These are phyloP conservation scores for Huso huso DNA, from an alignment of 2,797 vertebrate species.

Conservation along the genomic window DNA sequence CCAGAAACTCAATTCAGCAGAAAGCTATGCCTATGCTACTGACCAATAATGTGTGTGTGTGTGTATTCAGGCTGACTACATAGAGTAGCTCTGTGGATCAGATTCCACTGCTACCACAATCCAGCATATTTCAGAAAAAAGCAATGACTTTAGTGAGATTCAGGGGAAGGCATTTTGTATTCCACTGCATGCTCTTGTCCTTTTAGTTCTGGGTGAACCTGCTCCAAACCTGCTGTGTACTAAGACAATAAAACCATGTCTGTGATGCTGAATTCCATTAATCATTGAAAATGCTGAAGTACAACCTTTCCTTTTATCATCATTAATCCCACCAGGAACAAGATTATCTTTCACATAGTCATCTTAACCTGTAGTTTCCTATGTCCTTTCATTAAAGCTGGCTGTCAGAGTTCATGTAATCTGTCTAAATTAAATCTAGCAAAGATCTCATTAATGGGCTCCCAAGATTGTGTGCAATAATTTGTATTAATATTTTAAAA, in stretches of 20 bases:
- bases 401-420: conserved; percentile 44
- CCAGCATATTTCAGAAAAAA: too few relatives aligned
- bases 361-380: conserved; percentile 30
- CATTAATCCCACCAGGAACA: conserved; percentile 29
- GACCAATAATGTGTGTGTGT: too few relatives aligned
- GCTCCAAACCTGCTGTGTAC: background rate
- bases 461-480: conserved; percentile 59
- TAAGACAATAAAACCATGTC: conserved; percentile 25
- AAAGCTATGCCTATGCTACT: too few relatives aligned
- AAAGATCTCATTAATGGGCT: conserved; percentile 49
- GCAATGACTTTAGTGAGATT: too few relatives aligned
- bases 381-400: conserved; percentile 20
- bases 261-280: conserved; percentile 30
- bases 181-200: conserved; percentile 19
- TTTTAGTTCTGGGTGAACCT: conserved; percentile 4
- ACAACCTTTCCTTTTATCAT: conserved; percentile 37
- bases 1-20: too few relatives aligned
- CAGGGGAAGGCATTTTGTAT: conserved; percentile 31
- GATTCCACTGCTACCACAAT: too few relatives aligned
- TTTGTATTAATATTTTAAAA: conserved; percentile 59
- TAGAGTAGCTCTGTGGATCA: too few relatives aligned
- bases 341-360: conserved; percentile 45
- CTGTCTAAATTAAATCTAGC: conserved; percentile 52
- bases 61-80: too few relatives aligned
- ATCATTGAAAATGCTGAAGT: conserved; percentile 35